Base-by-base conservation (phyloP, 2,888 invertebrate genomes). In the Limnephilus rhombicus region DNA sequence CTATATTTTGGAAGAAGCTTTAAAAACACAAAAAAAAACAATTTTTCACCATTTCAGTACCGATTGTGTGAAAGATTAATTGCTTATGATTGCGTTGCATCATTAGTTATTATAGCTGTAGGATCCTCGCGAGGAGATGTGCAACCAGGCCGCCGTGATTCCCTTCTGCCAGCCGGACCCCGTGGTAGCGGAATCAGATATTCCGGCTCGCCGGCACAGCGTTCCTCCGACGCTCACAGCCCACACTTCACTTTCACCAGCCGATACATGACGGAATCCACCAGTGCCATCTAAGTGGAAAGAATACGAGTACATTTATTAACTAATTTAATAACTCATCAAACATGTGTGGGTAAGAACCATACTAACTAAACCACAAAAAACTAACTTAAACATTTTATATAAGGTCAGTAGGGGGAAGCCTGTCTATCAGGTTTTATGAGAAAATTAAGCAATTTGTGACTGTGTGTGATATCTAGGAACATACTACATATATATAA, bases 131-230 rank as follows among this genome's bases (percentile, higher is more conserved):
- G 95, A 95, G 0, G 96, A 94, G 29, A 95, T 95, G 91, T 96
- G 95, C 2, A 95, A 94, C n/a, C 95, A 93, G 94, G 96, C 95
- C 93, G 97, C 97, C 93, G 96, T 95, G 92, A 98, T 97, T 68
- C 98, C 97, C 85, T 96, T 95, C 94, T 97, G 97, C 99, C 99
- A 99, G 49, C 97, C 97, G 53, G 97, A 97, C 89, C 99, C 99
- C 91, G 97, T 96, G 3, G 98, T 97, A 95, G 97, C 97, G 80
- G 97, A 97, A 85, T 96, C 95, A 18, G 98, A 97, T 80, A 98
- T 97, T 31, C 98, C 98, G 93, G 97, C 96, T 91, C 99, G 96
- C 92, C 97, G 97, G 93, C 97, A 97, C 88, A 98, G 95, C 37
- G 97, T 96, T 24, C 98, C 98, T 93, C 97, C 97, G 88, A 97